Evolutionary conservation across 2,797 vertebrate genomes (phyloP), one percentile per base, ranked within the genome.

Genomic region (Adrianichthys oophorus): DNA sequence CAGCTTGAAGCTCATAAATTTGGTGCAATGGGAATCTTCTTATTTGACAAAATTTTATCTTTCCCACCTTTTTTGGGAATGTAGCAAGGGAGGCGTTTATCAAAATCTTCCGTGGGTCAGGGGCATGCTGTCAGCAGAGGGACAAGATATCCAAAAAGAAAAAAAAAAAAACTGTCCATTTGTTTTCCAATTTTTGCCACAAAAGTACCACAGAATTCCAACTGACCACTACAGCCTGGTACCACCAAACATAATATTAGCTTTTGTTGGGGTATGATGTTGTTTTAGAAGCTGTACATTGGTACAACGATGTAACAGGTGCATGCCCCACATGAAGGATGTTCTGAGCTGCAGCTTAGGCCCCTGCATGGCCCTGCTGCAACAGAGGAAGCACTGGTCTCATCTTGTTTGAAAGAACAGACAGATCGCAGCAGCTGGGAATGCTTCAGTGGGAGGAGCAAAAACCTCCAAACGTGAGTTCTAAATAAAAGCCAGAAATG

Each of bases 351-450:
- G 61, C 19, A 8, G 41, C 45, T 59, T 60, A 37, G 62, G 44
- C 48, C 24, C 43, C 7, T 18, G 53, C 50, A 32, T 19, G 65
- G 52, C 56, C 58, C 46, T n/a, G 37, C 13, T 66, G 58, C 44
- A 19, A 41, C 49, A n/a, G 62, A 32, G 12, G 56, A 61, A 64
- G 56, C 61, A 52, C 56, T 40, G 65, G 29, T 59, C 56, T 71
- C 60, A n/a, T 73, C 56, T 24, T 73, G 70, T 75, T 60, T 71
- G 72, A 40, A 19, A 8, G 58, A 29, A 79, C 49, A 55, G 78
- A 84, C 40, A 1, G 55, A 62, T 57, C 14, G 60, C 76, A 80
- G 81, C 90, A 93, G 91, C 91, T 93, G 92, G 78, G 90, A 92
- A 93, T 90, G 88, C 75, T 40, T 74, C 63, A 56, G 7, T 12